Evolutionary conservation across 2,797 vertebrate species (phyloP).

Genomic region (Geotrypetes seraphini): DNA sequence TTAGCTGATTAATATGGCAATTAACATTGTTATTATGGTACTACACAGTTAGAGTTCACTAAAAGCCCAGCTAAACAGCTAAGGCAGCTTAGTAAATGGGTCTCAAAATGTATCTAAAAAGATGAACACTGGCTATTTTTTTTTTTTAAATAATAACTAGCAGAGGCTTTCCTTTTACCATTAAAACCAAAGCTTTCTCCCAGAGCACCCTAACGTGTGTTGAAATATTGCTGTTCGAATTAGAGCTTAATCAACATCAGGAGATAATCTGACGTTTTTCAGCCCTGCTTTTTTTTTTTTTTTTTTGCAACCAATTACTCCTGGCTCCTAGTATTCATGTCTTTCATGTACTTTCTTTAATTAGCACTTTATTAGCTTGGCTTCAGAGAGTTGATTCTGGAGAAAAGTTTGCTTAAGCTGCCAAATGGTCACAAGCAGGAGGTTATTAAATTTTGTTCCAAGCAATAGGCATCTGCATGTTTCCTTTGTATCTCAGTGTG

Average conservation of each 20-base stretch:
- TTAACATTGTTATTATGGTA: too few species aligned
- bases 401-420: constrained; percentile 49
- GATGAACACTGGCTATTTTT: constrained; percentile 2
- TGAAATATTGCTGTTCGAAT: constrained; percentile 76
- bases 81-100: too few species aligned
- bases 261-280: constrained; percentile 52
- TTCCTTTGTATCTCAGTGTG: constrained; percentile 31
- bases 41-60: too few species aligned
- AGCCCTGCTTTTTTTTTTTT: constrained; percentile 75
- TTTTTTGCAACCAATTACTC: constrained; percentile 83
- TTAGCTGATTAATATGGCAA: too few species aligned
- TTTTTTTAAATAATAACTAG: constrained; percentile 25
- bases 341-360: constrained; percentile 76
- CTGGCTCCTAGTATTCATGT: constrained; percentile 73
- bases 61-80: too few species aligned
- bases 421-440: constrained; percentile 55
- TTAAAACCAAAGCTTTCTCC: constrained; percentile 38
- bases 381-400: constrained; percentile 55
- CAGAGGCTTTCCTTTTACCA: constrained; percentile 36
- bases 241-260: constrained; percentile 73
- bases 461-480: constrained; percentile 36
- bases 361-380: constrained; percentile 75
- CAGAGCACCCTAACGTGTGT: constrained; percentile 50
- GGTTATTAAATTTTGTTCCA: constrained; percentile 49
- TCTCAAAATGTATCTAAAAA: constrained; percentile 15